These are phyloP conservation scores for Ammodytes marinus DNA, from an alignment of 2,113 vertebrate genomes.

Conservation along the genomic window DNA sequence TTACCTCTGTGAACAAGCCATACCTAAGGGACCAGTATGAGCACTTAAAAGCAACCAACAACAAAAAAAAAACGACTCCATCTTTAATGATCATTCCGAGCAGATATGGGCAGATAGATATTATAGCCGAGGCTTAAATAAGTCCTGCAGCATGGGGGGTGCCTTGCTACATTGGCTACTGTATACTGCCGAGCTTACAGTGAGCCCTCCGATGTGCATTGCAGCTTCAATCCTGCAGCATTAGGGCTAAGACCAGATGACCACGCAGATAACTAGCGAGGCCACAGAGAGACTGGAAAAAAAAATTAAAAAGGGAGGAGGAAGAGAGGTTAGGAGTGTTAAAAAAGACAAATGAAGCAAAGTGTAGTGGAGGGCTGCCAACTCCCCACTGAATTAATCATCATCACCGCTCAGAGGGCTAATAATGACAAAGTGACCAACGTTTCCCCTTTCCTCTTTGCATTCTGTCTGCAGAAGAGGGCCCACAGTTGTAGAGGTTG, in stretches of 20 bases:
- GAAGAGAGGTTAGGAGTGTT: slow-evolving; percentile 50
- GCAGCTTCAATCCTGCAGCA: slow-evolving; percentile 66
- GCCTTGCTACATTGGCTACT: slow-evolving; percentile 34
- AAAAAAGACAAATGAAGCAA: slow-evolving; percentile 58
- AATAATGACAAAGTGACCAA: slow-evolving; percentile 81
- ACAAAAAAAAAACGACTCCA: neutral
- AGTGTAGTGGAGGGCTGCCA: slow-evolving; percentile 58
- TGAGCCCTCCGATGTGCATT: slow-evolving; percentile 61
- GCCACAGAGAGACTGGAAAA: slow-evolving; percentile 34
- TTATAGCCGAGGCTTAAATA: slow-evolving; percentile 22
- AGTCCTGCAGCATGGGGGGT: slow-evolving; percentile 10
- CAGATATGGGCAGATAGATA: slow-evolving; percentile 1
- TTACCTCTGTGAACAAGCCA: slow-evolving; percentile 68
- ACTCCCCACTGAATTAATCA: slow-evolving; percentile 73
- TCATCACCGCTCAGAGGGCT: slow-evolving; percentile 70
- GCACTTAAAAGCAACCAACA: slow-evolving; percentile 6
- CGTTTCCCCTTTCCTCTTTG: slow-evolving; percentile 46
- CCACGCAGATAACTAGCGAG: slow-evolving; percentile 56
- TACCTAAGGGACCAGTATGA: slow-evolving; percentile 15
- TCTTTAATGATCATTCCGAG: neutral
- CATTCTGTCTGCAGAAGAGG: slow-evolving; percentile 61
- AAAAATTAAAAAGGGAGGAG: slow-evolving; percentile 24
- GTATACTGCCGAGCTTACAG: slow-evolving; percentile 45
- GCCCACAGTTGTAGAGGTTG: slow-evolving; percentile 62
- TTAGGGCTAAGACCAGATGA: slow-evolving; percentile 80